A percentile compares a stretch with the other conserved stretches of the same genome.
phyloP scores from a whole-genome alignment of 2,113 vertebrate species.

The Rhinoderma darwinii region DNA sequence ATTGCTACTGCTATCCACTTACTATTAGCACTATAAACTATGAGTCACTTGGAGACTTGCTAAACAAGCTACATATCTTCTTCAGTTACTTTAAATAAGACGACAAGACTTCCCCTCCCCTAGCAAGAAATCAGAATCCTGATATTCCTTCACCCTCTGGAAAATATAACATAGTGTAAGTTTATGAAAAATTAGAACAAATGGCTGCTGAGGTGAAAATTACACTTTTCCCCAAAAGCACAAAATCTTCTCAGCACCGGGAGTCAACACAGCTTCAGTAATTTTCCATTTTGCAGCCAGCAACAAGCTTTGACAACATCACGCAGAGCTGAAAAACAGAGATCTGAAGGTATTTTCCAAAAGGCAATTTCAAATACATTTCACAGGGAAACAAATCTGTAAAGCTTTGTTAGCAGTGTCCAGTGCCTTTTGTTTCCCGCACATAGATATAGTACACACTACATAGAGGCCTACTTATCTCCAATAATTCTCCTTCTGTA shows the following conservation, averaged over 20 bases:
- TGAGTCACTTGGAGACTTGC: not conserved
- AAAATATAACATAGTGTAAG: conserved; percentile 14
- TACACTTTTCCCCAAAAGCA: conserved; percentile 56
- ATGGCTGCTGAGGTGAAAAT: conserved; percentile 49
- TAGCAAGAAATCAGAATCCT: not conserved
- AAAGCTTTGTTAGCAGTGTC: conserved; percentile 27
- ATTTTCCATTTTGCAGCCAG: conserved; percentile 57
- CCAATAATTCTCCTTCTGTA: not conserved
- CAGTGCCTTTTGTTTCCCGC: conserved; percentile 36
- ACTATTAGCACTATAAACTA: not conserved
- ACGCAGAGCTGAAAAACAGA: conserved; percentile 53
- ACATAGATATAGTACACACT: not conserved
- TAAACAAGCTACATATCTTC: not conserved
- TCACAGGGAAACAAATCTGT: conserved; percentile 49
- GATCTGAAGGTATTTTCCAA: conserved; percentile 57
- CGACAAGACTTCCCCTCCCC: not conserved
- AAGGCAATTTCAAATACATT: conserved; percentile 53
- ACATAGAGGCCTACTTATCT: conserved; percentile 34
- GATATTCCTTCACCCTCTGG: conserved; percentile 51
- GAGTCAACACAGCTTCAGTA: conserved; percentile 54
- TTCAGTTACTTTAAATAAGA: not conserved
- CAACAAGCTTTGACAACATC: conserved; percentile 60
- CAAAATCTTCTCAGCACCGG: conserved; percentile 48
- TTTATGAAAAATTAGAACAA: conserved; percentile 58
- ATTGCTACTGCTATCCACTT: not conserved